Percentiles rank a stretch among this genome's conserved stretches.
phyloP scores from a whole-genome alignment of 2,113 vertebrate genomes.

The Todiramphus saurophagus region DNA sequence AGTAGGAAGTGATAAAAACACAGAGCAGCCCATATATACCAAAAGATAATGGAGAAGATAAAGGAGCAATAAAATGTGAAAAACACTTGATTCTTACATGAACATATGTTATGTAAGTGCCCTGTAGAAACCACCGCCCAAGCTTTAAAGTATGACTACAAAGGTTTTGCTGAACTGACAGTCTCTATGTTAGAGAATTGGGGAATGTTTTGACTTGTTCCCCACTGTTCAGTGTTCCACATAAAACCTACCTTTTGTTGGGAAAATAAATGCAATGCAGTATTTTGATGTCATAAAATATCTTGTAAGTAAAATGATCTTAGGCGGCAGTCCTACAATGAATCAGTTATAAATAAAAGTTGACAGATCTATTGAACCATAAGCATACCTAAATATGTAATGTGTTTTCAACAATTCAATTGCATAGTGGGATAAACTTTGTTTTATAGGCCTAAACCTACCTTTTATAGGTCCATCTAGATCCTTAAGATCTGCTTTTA shows the following conservation, averaged over 20 bases:
- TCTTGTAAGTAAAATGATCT: background rate
- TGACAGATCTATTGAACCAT: background rate
- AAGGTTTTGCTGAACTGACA: background rate
- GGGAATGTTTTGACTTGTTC: background rate
- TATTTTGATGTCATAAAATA: background rate
- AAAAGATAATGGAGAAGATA: background rate
- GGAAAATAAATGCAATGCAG: background rate
- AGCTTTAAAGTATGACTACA: background rate
- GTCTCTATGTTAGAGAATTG: background rate
- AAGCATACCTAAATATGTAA: background rate
- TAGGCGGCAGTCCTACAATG: background rate
- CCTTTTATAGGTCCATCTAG: background rate
- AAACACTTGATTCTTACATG: background rate
- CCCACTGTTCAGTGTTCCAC: background rate
- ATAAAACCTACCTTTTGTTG: background rate
- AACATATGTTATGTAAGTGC: background rate
- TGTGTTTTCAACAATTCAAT: background rate
- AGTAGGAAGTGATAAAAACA: background rate
- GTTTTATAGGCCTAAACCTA: background rate
- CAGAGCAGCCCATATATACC: rapidly evolving
- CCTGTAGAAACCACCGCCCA: background rate
- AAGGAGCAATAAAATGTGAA: background rate
- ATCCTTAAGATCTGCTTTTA: background rate
- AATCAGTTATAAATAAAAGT: background rate
- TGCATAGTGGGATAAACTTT: background rate